Evolutionary conservation across 2,888 invertebrate genomes (phyloP), one percentile per base, ranked within the genome.

Genomic region (Tromatobia lineatoria): DNA sequence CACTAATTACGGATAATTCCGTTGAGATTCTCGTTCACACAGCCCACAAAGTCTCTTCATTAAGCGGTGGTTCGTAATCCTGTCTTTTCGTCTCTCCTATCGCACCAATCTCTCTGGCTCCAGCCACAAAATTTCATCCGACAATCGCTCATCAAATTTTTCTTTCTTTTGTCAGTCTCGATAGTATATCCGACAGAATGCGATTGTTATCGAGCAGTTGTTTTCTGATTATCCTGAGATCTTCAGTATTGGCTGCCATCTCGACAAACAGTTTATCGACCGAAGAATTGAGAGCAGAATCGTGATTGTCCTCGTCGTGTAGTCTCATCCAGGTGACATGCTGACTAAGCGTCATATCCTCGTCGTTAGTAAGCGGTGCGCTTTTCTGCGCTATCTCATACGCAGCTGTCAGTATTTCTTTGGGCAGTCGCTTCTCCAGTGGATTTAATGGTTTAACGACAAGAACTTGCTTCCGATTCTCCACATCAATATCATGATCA

Each of bases 381-480:
- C 92, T 93, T 54, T 90, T 92, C 81, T 94, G 93, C 0, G 94
- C 94, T n/a, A 94, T 92, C 80, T 94, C 94, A 57, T 94, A 94
- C 15, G 94, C 94, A 0, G 93, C 93, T 70, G 92, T 92, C 73
- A 94, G 87, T 50, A 94, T 94, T 79, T 94, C 93, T 79, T 91
- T 93, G 0, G 94, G 94, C 61, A 94, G 86, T 69, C 94, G 90
- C 80, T 94, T 94, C 77, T 94, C 94, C 69, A 94, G 86, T 0
- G 94, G 94, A 90, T 94, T 94, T 6, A 94, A 87, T 0, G 94
- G 94, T 74, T 94, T 94, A 0, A 94, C 94, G 42, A 94, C 92
- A 1, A 94, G 88, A 0, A 94, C 93, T 1, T 92, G 92, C 66
- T 94, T 93, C 4, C 94, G 93, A 57, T 94, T 94, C 47, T 93